Evolutionary conservation across 2,888 invertebrate species (phyloP), one percentile per base, ranked within the genome.

Genomic region (Trachelus troglodyta): DNA sequence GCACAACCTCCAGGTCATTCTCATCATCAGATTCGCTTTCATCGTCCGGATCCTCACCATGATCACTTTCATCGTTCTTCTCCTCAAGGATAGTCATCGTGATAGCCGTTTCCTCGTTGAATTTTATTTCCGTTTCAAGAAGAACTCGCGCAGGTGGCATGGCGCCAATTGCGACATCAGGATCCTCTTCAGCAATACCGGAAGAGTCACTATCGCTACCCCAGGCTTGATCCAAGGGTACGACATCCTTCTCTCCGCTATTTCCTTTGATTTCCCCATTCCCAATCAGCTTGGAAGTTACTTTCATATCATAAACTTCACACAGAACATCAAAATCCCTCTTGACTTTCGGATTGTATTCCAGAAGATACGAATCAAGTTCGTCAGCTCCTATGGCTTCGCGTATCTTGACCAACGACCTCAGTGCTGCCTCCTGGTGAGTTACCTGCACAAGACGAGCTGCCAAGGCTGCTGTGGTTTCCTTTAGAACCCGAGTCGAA

Each of bases 41-140:
- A 11, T 81, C 82, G 3, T 76, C 78, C 68, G 80, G 81, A 31
- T 86, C 83, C 11, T 85, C 79, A 69, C 81, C 83, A 33, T 83
- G 75, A 76, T 82, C 76, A 34, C 92, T 92, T 30, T 92, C 92
- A 84, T 92, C 92, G 40, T 92, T 92, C 82, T 93, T 94, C 87
- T 95, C 95, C 90, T 97, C 97, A 34, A 97, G 92, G 77, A 97
- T 96, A 68, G 96, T 95, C 96, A 97, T 96, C 0, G 96, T 97
- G 68, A 97, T 95, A 0, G 95, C 95, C 0, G 96, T 96, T 80
- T 96, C 96, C 23, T 96, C 95, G 87, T 96, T 95, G 82, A 97
- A 95, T 87, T 96, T 95, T 35, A 97, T 96, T 92, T 97, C 96
- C 0, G 96, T 96, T 92, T 97, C 97, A 85, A 97, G 93, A 74